Evolutionary conservation across 2,888 invertebrate species (phyloP), one percentile per base, ranked within the genome.

Genomic region (Drosophila mimetica): DNA sequence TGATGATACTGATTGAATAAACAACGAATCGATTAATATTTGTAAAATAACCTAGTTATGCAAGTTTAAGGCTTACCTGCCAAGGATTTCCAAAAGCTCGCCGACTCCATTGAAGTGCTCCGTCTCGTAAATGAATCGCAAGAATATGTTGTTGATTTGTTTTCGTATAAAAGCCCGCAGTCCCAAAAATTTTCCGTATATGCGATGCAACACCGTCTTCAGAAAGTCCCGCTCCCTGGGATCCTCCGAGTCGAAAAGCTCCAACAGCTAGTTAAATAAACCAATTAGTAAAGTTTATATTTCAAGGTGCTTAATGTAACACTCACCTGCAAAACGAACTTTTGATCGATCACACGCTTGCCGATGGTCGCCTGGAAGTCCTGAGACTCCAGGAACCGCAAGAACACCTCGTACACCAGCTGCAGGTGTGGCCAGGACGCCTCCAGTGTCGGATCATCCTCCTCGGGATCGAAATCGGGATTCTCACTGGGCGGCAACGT

Each of bases 101-200:
- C 98, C 98, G 88, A 99, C 97, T 82, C 99, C 99, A 92, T 99
- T 99, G 93, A 98, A 98, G 92, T 97, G 97, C 93, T 99, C 99
- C 86, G 98, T 98, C 94, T 99, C 99, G 93, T 98, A 99, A 92
- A 99, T 98, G 94, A 99, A 99, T 94, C 98, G 97, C 92, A 77
- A 93, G 90, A 98, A 98, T 92, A 98, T 98, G 93, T 99, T 98
- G 93, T 98, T 98, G 91, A 98, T 98, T 93, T 98, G 98, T 94
- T 98, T 98, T 92, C 99, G 94, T 92, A 99, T 98, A 93, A 97
- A 98, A 89, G 98, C 98, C 90, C 99, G 95, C 79, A 98, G 94
- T 66, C 98, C 98, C 88, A 99, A 93, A 93, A 99, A 98, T 93
- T 99, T 99, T 66, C 98, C 98, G 93, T 99, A 99, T 93, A 99